phyloP scores from a whole-genome alignment of 2,888 invertebrate species.

The Idaea aversata region DNA sequence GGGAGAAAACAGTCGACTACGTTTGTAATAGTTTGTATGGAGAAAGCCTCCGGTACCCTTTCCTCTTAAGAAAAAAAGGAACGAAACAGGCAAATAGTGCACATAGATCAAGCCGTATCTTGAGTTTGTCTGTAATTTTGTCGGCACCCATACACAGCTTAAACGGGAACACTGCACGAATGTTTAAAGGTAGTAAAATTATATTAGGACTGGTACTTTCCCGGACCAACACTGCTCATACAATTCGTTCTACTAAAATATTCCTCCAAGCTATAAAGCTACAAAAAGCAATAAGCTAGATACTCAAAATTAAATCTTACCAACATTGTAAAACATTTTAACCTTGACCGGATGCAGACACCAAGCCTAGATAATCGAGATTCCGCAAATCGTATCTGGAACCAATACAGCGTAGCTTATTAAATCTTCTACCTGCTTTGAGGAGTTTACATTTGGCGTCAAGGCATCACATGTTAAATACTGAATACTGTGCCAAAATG shows the following conservation, averaged over 20 bases:
- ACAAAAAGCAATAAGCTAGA: background rate
- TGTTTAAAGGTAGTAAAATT: too few relatives aligned
- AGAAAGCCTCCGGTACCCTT: too few relatives aligned
- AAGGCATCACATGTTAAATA: constrained; percentile 43
- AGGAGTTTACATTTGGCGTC: constrained; percentile 51
- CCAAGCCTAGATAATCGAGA: background rate
- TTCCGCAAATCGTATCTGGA: constrained; percentile 7
- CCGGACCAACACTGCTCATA: too few relatives aligned
- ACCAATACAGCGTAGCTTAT: constrained; percentile 17
- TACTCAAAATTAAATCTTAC: background rate
- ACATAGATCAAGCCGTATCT: too few relatives aligned
- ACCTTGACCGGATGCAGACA: background rate
- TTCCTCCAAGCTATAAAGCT: background rate
- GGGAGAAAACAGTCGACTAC: too few relatives aligned
- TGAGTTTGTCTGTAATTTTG: too few relatives aligned
- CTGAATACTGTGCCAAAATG: constrained; percentile 62
- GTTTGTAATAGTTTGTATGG: too few relatives aligned
- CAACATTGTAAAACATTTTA: background rate
- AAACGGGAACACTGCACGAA: too few relatives aligned
- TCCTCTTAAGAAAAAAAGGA: too few relatives aligned
- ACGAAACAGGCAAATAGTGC: too few relatives aligned
- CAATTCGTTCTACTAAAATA: constrained; percentile 4
- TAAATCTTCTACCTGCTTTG: constrained; percentile 17
- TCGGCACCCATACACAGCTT: too few relatives aligned
- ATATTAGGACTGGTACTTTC: too few relatives aligned